Conservation (phyloP, 2,888 invertebrate species). For the Augochlorella aurata region DNA sequence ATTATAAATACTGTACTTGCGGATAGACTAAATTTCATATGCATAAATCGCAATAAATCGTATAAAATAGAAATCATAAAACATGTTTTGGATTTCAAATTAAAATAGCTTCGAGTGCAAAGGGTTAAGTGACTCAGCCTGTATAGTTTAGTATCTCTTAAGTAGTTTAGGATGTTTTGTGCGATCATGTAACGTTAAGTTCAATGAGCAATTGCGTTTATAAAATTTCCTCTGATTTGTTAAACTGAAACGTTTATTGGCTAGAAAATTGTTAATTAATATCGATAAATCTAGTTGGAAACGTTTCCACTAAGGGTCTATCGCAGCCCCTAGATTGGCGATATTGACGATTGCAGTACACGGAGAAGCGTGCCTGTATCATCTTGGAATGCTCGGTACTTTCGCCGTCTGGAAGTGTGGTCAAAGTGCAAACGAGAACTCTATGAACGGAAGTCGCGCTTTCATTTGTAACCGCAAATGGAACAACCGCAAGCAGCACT, state of each 20-base stretch:
- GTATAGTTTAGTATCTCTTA: no score
- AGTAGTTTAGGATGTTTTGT: no score
- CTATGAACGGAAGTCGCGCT: constrained; percentile 11
- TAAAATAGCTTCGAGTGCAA: no score
- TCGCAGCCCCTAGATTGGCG: neutral
- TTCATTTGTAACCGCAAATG: constrained; percentile 13
- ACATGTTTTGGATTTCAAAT: no score
- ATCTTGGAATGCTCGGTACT: neutral
- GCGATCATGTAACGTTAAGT: no score
- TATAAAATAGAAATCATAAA: no score
- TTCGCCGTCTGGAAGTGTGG: neutral
- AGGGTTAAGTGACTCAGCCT: no score
- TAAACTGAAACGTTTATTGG: neutral
- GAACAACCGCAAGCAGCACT: constrained; percentile 26
- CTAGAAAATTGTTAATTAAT: neutral
- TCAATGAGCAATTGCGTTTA: no score
- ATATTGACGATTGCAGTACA: neutral
- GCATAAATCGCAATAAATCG: no score
- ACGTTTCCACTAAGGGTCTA: neutral
- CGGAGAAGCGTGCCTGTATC: neutral
- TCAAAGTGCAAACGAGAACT: neutral
- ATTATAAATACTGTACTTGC: no score
- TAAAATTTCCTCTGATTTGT: neutral
- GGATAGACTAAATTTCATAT: no score
- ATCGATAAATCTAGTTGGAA: neutral